Evolutionary conservation across 2,113 vertebrate species (phyloP).

Genomic region (Candoia aspera): DNA sequence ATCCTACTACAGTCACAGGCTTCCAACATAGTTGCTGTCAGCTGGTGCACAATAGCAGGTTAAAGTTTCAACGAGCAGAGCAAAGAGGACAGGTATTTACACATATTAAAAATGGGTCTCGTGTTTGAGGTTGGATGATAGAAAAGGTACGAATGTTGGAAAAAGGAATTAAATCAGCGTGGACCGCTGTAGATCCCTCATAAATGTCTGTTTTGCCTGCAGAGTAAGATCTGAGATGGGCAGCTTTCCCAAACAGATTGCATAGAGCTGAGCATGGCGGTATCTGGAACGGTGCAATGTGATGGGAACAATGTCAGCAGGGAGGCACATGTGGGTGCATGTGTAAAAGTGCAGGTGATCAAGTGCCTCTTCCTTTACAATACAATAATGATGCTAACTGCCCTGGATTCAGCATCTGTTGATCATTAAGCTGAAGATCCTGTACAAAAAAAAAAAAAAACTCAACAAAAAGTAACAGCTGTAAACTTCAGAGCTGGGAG

Average conservation of each 20-base stretch:
- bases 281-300: neutral
- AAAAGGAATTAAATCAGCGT: no score
- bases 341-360: neutral
- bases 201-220: neutral
- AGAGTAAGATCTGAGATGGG: neutral
- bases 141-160: no score
- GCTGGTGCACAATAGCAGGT: no score
- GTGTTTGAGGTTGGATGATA: no score
- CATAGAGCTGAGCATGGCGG: neutral
- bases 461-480: conserved; percentile 65
- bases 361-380: conserved; percentile 18
- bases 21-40: no score
- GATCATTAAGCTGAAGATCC: conserved; percentile 74
- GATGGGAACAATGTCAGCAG: neutral
- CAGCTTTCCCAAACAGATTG: neutral
- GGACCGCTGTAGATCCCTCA: neutral
- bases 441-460: conserved; percentile 62
- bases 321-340: neutral
- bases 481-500: conserved; percentile 73
- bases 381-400: conserved; percentile 58
- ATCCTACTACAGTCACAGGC: no score
- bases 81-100: no score
- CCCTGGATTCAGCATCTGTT: conserved; percentile 74
- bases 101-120: neutral
- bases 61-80: no score